Percentiles rank a stretch among this genome's conserved stretches.
Evolutionary conservation across 2,113 vertebrate genomes (phyloP).

Genomic region (Tor tambroides): DNA sequence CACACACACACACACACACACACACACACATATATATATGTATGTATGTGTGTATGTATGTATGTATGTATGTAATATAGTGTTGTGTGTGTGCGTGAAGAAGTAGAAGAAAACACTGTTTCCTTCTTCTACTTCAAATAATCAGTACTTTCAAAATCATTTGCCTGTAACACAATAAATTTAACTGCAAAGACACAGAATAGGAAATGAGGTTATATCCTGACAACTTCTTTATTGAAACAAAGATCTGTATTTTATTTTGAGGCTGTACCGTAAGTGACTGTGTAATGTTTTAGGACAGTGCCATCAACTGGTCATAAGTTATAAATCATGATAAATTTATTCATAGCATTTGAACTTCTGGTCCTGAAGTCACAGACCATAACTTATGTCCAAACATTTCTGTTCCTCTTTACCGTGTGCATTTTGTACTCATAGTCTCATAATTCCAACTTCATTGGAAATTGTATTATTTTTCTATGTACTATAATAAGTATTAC

Average conservation of each 20-base stretch:
- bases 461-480: background rate
- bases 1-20: no score
- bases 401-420: background rate
- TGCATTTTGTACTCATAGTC: background rate
- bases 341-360: background rate
- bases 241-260: background rate
- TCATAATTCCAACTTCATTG: background rate
- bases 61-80: no score
- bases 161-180: background rate
- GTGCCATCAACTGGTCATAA: conserved; percentile 3
- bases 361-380: background rate
- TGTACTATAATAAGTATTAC: background rate
- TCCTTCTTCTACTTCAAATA: no score
- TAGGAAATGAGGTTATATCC: background rate
- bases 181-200: background rate
- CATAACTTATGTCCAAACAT: background rate
- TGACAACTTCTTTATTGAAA: background rate
- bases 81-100: no score
- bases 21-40: no score
- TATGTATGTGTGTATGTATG: no score
- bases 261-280: background rate
- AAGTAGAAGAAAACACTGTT: no score
- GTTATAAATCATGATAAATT: background rate
- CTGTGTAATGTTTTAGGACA: background rate
- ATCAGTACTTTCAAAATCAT: background rate